Evolutionary conservation across 2,113 vertebrate genomes (phyloP), one percentile per base, ranked within the genome.

Genomic region (Peromyscus californicus): DNA sequence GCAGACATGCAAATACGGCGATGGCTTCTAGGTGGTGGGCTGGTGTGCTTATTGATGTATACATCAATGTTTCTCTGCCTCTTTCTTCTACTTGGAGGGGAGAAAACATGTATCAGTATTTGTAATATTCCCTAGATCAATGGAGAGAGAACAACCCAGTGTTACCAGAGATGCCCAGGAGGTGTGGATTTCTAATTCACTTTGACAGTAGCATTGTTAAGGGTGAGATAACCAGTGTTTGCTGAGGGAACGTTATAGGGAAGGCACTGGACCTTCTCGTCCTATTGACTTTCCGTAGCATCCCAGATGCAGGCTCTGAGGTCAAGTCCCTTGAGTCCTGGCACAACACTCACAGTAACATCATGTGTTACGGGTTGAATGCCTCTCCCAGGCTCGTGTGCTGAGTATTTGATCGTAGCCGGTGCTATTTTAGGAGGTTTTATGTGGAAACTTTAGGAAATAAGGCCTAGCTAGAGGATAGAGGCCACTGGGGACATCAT

Each of bases 251-350:
- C 89, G 36, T 4, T 85, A 10, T 19, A 15, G 26, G 45, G 31
- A 17, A 70, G 63, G 31, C 48, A 19, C 8, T 21, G 22, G 89
- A 54, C 5, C 21, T 48, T 48, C 42, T 94, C 48, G 65, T 75
- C 33, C 51, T 57, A 45, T 5, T 82, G 90, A 70, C 42, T 93
- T 31, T 11, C 82, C 75, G 69, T 1, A 61, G 33, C 57, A 57
- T 5, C 75, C 26, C 29, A 63, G 65, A 88, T 57, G 17, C 12
- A 90, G 91, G 6, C 57, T 57, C 57, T 4, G 45, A 83, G 59
- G 19, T 80, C 57, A 76, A 93, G 42, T n/a, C 92, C 10, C 76
- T 75, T 93, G 57, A 92, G 74, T 85, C 39, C 93, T 74, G 29
- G 70, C 42, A 86, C 9, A 69, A 36, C 6, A 9, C 39, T 76